Evolutionary conservation across 2,113 vertebrate genomes (phyloP).

Genomic region (Zosterops lateralis): DNA sequence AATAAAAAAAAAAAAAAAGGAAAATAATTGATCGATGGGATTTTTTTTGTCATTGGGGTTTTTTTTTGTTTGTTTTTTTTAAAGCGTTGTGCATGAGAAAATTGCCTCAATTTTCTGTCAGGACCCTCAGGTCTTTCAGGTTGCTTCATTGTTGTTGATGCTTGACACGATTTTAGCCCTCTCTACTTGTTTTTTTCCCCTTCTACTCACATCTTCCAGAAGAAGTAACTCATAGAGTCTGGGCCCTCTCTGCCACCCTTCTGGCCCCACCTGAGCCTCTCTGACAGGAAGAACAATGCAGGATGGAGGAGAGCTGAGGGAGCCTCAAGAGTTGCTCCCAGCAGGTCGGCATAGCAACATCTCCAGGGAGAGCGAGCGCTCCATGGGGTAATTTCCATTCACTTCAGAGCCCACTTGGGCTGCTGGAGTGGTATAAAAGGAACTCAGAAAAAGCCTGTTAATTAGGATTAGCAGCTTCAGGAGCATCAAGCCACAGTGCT

Average conservation of each 20-base stretch:
- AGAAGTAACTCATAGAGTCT: background rate
- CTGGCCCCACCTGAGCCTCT: background rate
- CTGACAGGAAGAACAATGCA: background rate
- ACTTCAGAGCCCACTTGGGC: slow-evolving; percentile 32
- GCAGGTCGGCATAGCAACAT: slow-evolving; percentile 58
- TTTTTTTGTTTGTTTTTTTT: background rate
- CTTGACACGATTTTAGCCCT: background rate
- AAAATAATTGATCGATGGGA: too few relatives aligned
- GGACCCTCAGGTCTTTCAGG: background rate
- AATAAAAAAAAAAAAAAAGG: background rate
- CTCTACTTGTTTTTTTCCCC: background rate
- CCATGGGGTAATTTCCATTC: slow-evolving; percentile 43
- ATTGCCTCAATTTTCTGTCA: background rate
- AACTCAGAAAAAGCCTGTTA: slow-evolving; percentile 37
- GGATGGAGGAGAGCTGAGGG: background rate
- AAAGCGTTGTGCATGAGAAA: background rate
- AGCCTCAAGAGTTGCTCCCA: background rate
- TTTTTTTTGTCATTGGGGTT: too few relatives aligned
- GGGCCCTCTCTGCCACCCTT: background rate
- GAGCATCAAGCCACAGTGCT: background rate
- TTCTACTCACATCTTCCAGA: background rate
- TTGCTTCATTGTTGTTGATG: background rate
- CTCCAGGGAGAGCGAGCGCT: slow-evolving; percentile 12
- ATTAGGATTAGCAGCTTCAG: slow-evolving; percentile 37
- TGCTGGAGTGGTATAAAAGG: slow-evolving; percentile 28